Evolutionary conservation across 2,888 invertebrate species (phyloP).

Genomic region (Myopa testacea): DNA sequence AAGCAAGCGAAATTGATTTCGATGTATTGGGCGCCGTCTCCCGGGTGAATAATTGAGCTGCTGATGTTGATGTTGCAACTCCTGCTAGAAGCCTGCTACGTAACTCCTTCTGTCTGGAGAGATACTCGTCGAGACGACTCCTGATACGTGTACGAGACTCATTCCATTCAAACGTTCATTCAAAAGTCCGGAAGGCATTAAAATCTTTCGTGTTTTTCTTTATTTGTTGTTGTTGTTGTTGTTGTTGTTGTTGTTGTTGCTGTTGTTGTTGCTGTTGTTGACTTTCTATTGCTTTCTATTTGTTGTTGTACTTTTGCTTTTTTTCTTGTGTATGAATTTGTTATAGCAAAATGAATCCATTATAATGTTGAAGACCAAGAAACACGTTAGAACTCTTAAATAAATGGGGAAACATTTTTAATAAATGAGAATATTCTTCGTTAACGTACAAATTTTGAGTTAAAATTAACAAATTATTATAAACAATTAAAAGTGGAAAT

Average conservation of each 20-base stretch:
- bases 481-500: no score
- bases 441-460: no score
- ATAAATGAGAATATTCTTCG: no score
- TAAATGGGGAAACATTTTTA: no score
- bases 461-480: no score
- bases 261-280: neutral
- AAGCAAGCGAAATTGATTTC: conserved; percentile 33
- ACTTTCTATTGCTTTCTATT: neutral
- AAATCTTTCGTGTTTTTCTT: neutral
- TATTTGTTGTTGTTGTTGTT: neutral
- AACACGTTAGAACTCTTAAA: no score
- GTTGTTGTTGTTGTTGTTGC: no score
- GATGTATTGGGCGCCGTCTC: conserved; percentile 24
- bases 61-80: neutral
- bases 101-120: neutral
- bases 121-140: neutral
- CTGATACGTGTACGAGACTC: neutral
- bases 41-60: conserved; percentile 22
- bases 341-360: no score
- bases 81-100: neutral
- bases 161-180: neutral
- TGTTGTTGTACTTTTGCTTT: neutral
- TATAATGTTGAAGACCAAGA: no score
- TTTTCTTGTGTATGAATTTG: no score
- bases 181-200: conserved; percentile 1